phyloP scores from a whole-genome alignment of 2,797 vertebrate species.

The Menidia menidia region DNA sequence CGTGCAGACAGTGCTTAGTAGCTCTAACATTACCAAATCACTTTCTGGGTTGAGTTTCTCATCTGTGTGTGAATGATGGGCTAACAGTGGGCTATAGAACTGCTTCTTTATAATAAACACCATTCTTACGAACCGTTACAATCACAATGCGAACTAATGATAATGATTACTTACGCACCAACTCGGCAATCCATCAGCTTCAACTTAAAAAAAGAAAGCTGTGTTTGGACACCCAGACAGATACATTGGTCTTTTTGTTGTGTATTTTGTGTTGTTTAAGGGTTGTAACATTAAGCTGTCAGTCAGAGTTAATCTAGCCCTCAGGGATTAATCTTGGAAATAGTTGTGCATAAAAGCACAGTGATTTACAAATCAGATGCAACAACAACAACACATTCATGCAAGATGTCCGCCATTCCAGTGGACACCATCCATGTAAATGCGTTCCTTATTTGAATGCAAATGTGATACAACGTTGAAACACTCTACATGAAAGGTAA shows the following conservation, averaged over 20 bases:
- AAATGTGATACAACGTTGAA: no score
- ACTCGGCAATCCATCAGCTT: neutral
- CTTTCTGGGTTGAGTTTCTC: constrained; percentile 18
- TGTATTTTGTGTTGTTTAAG: neutral
- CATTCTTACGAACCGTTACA: neutral
- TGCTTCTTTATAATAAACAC: constrained; percentile 13
- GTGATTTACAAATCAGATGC: neutral
- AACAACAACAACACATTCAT: no score
- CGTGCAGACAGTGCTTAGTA: constrained; percentile 10
- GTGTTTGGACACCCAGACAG: neutral
- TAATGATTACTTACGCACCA: constrained; percentile 22
- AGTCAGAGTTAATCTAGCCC: constrained; percentile 3
- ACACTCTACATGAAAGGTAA: no score
- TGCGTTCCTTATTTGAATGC: no score
- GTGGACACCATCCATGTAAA: no score
- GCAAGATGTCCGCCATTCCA: no score
- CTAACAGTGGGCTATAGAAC: constrained; percentile 6
- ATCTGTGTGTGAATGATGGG: constrained; percentile 35
- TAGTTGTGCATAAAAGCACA: neutral
- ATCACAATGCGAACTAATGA: constrained; percentile 5
- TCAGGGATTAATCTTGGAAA: constrained; percentile 7
- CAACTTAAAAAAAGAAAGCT: neutral
- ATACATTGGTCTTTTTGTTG: neutral
- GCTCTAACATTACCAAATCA: neutral
- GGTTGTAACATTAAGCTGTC: constrained; percentile 3